Conservation (phyloP, 2,797 vertebrate genomes). For the Xenentodon cancila region DNA sequence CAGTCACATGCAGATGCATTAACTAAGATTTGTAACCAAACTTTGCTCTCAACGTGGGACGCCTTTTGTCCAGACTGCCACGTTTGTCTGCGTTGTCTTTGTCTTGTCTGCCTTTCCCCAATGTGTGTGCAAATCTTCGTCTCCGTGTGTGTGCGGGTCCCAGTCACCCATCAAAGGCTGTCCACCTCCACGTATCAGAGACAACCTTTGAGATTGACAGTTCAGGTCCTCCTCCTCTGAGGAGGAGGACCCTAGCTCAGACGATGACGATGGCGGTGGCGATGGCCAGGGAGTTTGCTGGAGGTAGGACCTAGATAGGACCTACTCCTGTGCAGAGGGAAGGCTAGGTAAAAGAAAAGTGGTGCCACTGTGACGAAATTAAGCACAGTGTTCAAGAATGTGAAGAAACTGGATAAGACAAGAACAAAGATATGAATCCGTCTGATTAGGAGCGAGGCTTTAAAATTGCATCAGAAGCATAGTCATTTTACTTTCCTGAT, state of each 20-base stretch:
- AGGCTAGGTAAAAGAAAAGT: conserved; percentile 3
- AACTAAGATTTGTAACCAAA: conserved; percentile 24
- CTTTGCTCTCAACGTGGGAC: conserved; percentile 16
- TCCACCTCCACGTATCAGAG: conserved; percentile 71
- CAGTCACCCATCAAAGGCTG: conserved; percentile 64
- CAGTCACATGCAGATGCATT: conserved; percentile 15
- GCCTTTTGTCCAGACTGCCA: conserved; percentile 40
- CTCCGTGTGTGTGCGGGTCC: conserved; percentile 36
- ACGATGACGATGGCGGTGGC: conserved; percentile 27
- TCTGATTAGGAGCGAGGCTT: conserved; percentile 14
- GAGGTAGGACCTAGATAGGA: conserved; percentile 10
- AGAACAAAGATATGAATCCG: conserved; percentile 14
- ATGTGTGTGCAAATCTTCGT: conserved; percentile 6
- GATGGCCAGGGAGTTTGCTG: conserved; percentile 17
- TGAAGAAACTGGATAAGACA: not conserved
- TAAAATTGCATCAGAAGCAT: not conserved
- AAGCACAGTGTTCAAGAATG: not conserved
- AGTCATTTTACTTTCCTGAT: no score
- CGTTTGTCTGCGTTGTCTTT: conserved; percentile 45
- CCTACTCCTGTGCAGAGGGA: not conserved
- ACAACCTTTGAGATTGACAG: conserved; percentile 72
- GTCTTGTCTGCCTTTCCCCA: conserved; percentile 34
- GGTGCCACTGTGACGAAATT: conserved; percentile 5
- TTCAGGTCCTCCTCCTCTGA: conserved; percentile 70
- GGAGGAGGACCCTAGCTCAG: conserved; percentile 53